Conservation (phyloP, 2,797 vertebrate genomes). For the Carduelis carduelis region DNA sequence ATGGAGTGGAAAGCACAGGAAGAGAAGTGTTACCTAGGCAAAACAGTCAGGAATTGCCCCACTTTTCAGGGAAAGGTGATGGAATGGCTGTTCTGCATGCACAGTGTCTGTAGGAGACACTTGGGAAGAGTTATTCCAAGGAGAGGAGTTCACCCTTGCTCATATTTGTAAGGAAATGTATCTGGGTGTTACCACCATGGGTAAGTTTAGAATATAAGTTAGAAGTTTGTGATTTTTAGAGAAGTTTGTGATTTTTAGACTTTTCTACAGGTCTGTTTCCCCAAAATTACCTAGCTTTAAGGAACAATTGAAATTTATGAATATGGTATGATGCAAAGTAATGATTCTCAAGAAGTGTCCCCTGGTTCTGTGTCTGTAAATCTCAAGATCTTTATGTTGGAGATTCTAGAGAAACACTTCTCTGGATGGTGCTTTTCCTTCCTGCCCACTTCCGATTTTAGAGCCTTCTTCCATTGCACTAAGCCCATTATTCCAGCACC, state of each 20-base stretch:
- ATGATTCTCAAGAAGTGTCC: not conserved
- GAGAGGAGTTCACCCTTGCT: not conserved
- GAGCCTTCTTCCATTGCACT: not conserved
- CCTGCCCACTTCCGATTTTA: not conserved
- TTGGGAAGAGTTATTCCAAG: not conserved
- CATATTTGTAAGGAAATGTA: not conserved
- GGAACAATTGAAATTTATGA: not conserved
- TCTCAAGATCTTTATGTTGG: not conserved
- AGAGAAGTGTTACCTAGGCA: not conserved
- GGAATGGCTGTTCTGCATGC: not conserved
- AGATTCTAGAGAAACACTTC: not conserved
- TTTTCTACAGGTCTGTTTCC: not conserved
- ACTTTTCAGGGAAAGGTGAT: not conserved
- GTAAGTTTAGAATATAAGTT: not conserved
- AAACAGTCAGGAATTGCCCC: not conserved
- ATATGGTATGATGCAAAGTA: not conserved
- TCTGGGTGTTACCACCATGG: not conserved
- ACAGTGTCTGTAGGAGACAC: rapidly evolving
- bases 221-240: not conserved
- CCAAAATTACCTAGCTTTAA: not conserved
- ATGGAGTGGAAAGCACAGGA: not conserved
- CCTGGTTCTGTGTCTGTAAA: not conserved
- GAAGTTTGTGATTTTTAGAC: not conserved
- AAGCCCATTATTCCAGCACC: not conserved
- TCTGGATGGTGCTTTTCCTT: not conserved